Percentiles rank a stretch among this genome's conserved stretches.
phyloP scores from a whole-genome alignment of 2,797 vertebrate genomes.

The Myotis pilosus region DNA sequence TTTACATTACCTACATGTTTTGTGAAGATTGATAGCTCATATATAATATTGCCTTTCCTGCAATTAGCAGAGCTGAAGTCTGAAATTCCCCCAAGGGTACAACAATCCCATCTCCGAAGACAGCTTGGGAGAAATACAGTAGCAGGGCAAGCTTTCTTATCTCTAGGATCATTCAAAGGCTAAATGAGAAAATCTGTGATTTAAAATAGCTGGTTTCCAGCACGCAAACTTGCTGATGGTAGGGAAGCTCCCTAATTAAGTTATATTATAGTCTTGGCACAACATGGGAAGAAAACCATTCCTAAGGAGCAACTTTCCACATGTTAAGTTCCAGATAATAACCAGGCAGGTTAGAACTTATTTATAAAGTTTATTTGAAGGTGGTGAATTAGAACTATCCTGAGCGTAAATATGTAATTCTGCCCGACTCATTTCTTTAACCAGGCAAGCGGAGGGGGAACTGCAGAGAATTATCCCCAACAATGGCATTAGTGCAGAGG shows the following conservation, averaged over 20 bases:
- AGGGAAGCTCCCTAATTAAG: constrained; percentile 49
- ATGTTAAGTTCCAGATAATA: constrained; percentile 46
- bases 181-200: constrained; percentile 57
- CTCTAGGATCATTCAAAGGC: constrained; percentile 28
- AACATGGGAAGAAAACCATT: constrained; percentile 16
- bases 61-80: constrained; percentile 36
- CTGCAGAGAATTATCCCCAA: neutral
- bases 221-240: constrained; percentile 41
- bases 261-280: constrained; percentile 29
- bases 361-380: neutral
- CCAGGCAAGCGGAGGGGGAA: neutral
- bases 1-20: constrained; percentile 23
- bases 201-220: constrained; percentile 51
- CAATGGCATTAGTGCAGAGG: neutral
- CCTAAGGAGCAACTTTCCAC: neutral
- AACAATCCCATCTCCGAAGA: constrained; percentile 37
- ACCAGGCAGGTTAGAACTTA: constrained; percentile 6
- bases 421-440: neutral
- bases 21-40: constrained; percentile 21
- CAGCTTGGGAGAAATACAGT: constrained; percentile 45
- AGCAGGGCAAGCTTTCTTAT: constrained; percentile 40
- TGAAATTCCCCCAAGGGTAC: neutral
- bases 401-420: neutral
- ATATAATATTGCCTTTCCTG: constrained; percentile 31
- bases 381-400: neutral